phyloP scores from a whole-genome alignment of 2,888 invertebrate species.

The Drosophila eohydei region DNA sequence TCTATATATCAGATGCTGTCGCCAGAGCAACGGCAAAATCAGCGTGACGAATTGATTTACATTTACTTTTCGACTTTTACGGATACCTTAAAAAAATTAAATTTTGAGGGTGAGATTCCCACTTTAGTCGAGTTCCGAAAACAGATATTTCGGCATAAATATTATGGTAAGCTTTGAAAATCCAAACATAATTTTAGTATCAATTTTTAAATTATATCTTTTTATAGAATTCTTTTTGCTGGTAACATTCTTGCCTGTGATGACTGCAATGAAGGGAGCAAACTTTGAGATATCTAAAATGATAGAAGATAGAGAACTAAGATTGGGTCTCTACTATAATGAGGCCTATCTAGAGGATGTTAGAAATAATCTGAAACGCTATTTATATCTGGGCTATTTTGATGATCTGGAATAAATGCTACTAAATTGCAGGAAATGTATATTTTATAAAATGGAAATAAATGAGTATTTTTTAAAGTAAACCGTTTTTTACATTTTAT shows the following conservation, averaged over 20 bases:
- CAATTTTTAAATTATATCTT: neutral
- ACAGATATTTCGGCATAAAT: conserved; percentile 50
- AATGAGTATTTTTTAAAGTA: neutral
- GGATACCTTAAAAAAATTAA: conserved; percentile 55
- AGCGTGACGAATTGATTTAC: conserved; percentile 61
- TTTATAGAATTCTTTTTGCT: conserved; percentile 63
- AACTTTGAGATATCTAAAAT: conserved; percentile 44
- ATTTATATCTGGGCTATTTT: conserved; percentile 56
- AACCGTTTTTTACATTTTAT: too few relatives aligned
- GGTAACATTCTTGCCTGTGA: conserved; percentile 55
- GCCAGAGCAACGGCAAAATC: conserved; percentile 46
- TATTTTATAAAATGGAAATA: neutral
- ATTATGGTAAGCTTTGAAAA: conserved; percentile 55
- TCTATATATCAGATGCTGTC: conserved; percentile 67
- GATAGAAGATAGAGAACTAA: conserved; percentile 32
- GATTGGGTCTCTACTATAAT: conserved; percentile 26
- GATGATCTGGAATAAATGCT: conserved; percentile 28
- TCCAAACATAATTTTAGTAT: neutral
- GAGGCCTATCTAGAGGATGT: conserved; percentile 50
- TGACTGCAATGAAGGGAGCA: conserved; percentile 28
- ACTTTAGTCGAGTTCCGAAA: conserved; percentile 51
- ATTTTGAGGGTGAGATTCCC: conserved; percentile 65
- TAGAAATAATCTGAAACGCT: conserved; percentile 34
- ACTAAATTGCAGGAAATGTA: neutral
- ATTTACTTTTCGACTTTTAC: conserved; percentile 65